Base-by-base conservation (phyloP, 2,888 invertebrate genomes). In the Odontocolon sp. region DNA sequence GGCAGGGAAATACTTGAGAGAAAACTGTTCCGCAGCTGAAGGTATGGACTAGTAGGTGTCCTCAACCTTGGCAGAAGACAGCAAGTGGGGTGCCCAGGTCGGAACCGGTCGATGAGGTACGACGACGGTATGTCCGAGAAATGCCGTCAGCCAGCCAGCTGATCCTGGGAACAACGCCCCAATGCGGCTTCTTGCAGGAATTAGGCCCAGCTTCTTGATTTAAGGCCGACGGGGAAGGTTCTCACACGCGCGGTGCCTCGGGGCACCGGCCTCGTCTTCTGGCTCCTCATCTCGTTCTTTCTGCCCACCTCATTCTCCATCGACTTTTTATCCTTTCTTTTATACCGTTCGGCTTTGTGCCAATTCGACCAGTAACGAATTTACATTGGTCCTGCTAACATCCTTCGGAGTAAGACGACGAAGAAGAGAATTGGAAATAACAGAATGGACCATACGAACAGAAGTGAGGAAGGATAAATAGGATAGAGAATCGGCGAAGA, bases 161-260 rank as follows among this genome's bases (percentile, higher is more conserved):
- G 90, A 90, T 90, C 90, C 88, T 90, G 90, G 89, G 90, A 90
- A 90, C 89, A 88, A 89, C 89, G 87, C 86, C 88, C 86, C 75
- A 67, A 61, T 83, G 84, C 82, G 82, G 84, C 83, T 89, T 88
- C 87, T 88, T 88, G 89, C 86, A 81, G 86, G 87, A 90, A 90
- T 90, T 88, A 89, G 89, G 86, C 69, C 33, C 68, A 57, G 84
- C 82, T 84, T 76, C 86, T 88, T 90, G 89, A 89, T 89, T 89
- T 88, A 88, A 88, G 83, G 80, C 87, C 87, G 84, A 84, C 85
- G 82, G 81, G 63, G 83, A 81, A 78, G 82, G 86, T 88, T 89
- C 89, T 89, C 89, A 87, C 89, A 88, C 88, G 77, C 80, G 70
- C 47, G 69, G 77, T 70, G 75, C 77, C 73, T 69, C 47, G 59